A percentile compares a stretch with the other conserved stretches of the same genome.
These are phyloP conservation scores for Calameuta pallipes DNA, from an alignment of 2,888 invertebrate species.

Conservation along the genomic window DNA sequence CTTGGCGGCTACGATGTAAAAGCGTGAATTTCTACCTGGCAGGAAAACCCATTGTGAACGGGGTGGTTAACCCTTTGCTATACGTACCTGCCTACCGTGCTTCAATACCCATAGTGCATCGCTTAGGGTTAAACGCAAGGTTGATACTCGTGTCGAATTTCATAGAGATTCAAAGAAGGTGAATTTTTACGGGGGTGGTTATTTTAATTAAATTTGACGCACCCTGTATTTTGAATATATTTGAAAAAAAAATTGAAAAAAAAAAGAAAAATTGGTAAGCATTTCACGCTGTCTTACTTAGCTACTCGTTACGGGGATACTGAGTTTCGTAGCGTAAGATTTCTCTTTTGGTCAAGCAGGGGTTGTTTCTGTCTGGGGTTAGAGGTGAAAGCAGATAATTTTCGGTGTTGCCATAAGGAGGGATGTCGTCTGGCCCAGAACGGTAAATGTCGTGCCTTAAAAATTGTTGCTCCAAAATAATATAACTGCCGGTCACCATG, in stretches of 20 bases:
- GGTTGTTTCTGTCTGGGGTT: too few species aligned
- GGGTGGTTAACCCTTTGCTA: constrained; percentile 46
- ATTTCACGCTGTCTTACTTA: too few species aligned
- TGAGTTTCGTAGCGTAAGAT: too few species aligned
- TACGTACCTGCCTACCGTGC: not conserved
- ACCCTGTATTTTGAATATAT: too few species aligned
- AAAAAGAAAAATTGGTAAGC: too few species aligned
- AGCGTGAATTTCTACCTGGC: constrained; percentile 46
- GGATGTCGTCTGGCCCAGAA: not conserved
- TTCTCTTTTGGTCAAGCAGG: too few species aligned
- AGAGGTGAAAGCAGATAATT: too few species aligned
- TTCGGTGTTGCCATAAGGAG: too few species aligned
- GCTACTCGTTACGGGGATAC: too few species aligned
- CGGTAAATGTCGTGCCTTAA: constrained; percentile 29
- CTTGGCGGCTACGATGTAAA: constrained; percentile 37
- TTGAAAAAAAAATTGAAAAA: too few species aligned
- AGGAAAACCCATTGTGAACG: constrained; percentile 32
- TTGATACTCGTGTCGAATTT: constrained; percentile 16
- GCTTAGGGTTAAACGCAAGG: constrained; percentile 8
- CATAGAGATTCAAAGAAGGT: not conserved
- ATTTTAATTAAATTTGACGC: too few species aligned
- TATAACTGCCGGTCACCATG: constrained; percentile 22
- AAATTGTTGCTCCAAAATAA: constrained; percentile 38
- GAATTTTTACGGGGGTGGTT: not conserved
- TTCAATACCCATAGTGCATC: not conserved